A percentile compares a stretch with the other conserved stretches of the same genome.
Evolutionary conservation across 2,888 invertebrate species (phyloP).

Genomic region (Nemapogon koenigi): DNA sequence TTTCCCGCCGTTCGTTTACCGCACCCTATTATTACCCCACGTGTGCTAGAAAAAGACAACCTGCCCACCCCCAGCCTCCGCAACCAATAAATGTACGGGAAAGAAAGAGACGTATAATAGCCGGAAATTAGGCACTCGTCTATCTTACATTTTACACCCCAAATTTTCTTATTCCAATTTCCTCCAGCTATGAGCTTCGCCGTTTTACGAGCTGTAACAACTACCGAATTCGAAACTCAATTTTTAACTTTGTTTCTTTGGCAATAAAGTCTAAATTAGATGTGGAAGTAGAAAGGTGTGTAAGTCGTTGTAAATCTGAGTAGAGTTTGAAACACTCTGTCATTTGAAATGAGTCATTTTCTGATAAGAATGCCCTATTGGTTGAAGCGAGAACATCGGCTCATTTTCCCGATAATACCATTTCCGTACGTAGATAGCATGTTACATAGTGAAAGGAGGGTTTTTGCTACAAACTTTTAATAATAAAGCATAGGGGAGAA

Average conservation of each 20-base stretch:
- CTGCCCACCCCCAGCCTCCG: conserved; percentile 38
- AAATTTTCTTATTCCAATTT: conserved; percentile 82
- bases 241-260: background rate
- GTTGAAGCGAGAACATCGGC: conserved; percentile 60
- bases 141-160: conserved; percentile 80
- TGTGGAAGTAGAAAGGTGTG: conserved; percentile 18
- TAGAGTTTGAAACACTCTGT: conserved; percentile 61
- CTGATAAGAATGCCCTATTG: conserved; percentile 72
- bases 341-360: conserved; percentile 77
- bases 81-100: conserved; percentile 60
- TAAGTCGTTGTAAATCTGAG: conserved; percentile 37
- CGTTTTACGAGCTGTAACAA: conserved; percentile 36
- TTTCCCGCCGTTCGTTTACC: conserved; percentile 12
- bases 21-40: conserved; percentile 26
- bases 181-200: conserved; percentile 51
- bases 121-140: conserved; percentile 78
- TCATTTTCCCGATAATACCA: conserved; percentile 53
- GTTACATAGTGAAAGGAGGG: conserved; percentile 33
- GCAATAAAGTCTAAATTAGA: conserved; percentile 26
- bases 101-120: conserved; percentile 63
- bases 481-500: conserved; percentile 55
- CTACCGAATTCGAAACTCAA: background rate
- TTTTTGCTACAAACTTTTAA: conserved; percentile 60
- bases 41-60: conserved; percentile 50
- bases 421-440: conserved; percentile 59